Percentiles rank a stretch among this genome's conserved stretches.
These are phyloP conservation scores for Drosophila burlai DNA, from an alignment of 1,140 invertebrate genomes.

Conservation along the genomic window DNA sequence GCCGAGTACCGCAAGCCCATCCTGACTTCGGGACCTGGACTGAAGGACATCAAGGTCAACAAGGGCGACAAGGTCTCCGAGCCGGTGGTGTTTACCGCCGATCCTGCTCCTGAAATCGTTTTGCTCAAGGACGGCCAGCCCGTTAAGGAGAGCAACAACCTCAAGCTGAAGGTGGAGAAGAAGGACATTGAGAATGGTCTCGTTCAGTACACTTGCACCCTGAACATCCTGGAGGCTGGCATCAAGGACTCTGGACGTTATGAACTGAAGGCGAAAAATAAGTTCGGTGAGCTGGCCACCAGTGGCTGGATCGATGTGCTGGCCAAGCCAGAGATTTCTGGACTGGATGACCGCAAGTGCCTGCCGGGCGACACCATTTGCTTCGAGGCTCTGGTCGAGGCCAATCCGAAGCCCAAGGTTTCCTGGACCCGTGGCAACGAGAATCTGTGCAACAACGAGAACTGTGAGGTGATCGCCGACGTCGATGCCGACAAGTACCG, in stretches of 20 bases:
- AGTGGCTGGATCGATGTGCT: slow-evolving; percentile 91
- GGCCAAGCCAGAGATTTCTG: slow-evolving; percentile 90
- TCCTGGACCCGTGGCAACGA: slow-evolving; percentile 88
- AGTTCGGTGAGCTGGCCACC: slow-evolving; percentile 90
- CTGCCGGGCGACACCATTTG: slow-evolving; percentile 90
- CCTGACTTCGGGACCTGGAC: slow-evolving; percentile 87
- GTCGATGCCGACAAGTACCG: slow-evolving; percentile 85
- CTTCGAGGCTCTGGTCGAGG: slow-evolving; percentile 90
- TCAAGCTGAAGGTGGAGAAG: slow-evolving; percentile 86
- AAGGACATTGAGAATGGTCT: slow-evolving; percentile 90
- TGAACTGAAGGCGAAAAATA: slow-evolving; percentile 91
- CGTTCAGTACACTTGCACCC: slow-evolving; percentile 90
- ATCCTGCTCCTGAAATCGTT: slow-evolving; percentile 89
- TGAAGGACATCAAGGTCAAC: slow-evolving; percentile 87
- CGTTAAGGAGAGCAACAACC: slow-evolving; percentile 80
- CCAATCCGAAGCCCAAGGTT: slow-evolving; percentile 92
- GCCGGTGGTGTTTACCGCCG: slow-evolving; percentile 91
- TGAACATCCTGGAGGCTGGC: slow-evolving; percentile 89
- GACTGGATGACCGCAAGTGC: slow-evolving; percentile 90
- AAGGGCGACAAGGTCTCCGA: slow-evolving; percentile 91
- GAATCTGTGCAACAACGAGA: slow-evolving; percentile 83
- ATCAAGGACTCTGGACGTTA: slow-evolving; percentile 93
- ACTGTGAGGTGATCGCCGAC: slow-evolving; percentile 84
- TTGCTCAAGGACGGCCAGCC: slow-evolving; percentile 87
- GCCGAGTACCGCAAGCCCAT: slow-evolving; percentile 91